Evolutionary conservation across 2,888 invertebrate species (phyloP), one percentile per base, ranked within the genome.

Genomic region (Anticlea derivata): DNA sequence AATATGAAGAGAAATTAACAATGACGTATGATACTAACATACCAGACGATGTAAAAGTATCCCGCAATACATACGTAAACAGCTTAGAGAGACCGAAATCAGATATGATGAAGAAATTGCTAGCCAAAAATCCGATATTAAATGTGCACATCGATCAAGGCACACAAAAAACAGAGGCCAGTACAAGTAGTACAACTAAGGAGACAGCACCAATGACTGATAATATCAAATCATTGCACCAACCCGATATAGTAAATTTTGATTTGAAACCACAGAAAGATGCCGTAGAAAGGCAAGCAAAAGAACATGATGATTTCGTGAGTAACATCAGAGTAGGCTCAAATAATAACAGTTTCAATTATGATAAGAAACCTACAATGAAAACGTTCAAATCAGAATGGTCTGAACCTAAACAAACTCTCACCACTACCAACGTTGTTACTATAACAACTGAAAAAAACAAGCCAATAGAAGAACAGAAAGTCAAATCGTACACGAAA

Each of bases 21-120:
- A 82, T 91, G 77, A 76, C 79, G 12, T 92, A 92, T 49, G 93
- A 93, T 55, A 93, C 92, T 0, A 93, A 93, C 57, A 87, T 93
- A 53, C 92, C 93, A 5, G 93, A 93, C 70, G 93, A 93, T 65
- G 81, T 93, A 50, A 93, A 93, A 81, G 92, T 93, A 7, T 93
- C 93, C 0, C 83, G 93, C 31, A 92, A 92, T 68, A 89, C 93
- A 5, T 90, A 93, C 53, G 91, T 77, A 1, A 93, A 93, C 29
- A 93, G 92, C 60, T 78, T 93, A 63, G 94, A 94, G 67, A 82
- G 93, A 60, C 92, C 93, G 1, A 93, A 93, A 76, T 93, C 93
- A 1, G 92, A 93, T 23, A 89, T 92, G 69, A 92, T 93, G 78
- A 93, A 92, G 53, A 93, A 93, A 66, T 60, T 91, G 6, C 80